These are phyloP conservation scores for Drosophila mercatorum DNA, from an alignment of 2,888 invertebrate species.

Conservation along the genomic window DNA sequence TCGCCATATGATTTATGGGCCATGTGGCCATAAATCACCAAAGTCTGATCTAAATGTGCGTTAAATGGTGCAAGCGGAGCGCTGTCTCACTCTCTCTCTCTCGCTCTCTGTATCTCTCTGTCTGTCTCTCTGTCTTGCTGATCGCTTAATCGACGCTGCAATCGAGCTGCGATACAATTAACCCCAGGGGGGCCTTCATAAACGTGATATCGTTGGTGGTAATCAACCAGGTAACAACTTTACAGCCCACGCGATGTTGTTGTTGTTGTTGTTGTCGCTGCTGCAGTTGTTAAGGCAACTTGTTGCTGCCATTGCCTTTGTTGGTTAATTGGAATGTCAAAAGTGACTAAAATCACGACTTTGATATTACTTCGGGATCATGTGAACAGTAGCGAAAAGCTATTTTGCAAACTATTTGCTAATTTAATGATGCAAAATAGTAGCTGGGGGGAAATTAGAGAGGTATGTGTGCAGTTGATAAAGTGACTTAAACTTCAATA, in stretches of 20 bases:
- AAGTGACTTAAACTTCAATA: no score
- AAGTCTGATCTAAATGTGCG: slow-evolving; percentile 57
- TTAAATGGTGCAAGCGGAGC: slow-evolving; percentile 39
- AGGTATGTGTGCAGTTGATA: no score
- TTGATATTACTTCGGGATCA: slow-evolving; percentile 15
- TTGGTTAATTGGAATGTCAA: slow-evolving; percentile 66
- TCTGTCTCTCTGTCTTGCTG: slow-evolving; percentile 53
- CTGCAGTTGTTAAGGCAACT: slow-evolving; percentile 14
- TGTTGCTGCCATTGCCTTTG: slow-evolving; percentile 41
- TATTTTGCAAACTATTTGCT: slow-evolving; percentile 8
- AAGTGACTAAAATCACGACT: slow-evolving; percentile 53
- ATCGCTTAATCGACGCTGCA: slow-evolving; percentile 80
- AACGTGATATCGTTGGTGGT: slow-evolving; percentile 63
- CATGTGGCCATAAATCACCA: slow-evolving; percentile 45
- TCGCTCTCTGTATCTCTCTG: slow-evolving; percentile 47
- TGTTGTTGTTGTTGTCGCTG: slow-evolving; percentile 17
- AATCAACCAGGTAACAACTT: slow-evolving; percentile 42
- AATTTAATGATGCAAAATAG: slow-evolving; percentile 1
- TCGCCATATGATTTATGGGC: slow-evolving; percentile 47
- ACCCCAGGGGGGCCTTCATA: slow-evolving; percentile 74
- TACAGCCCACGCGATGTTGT: slow-evolving; percentile 46
- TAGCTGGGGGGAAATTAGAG: no score
- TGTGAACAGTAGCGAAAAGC: slow-evolving; percentile 39
- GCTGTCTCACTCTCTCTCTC: slow-evolving; percentile 37
- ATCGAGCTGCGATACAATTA: slow-evolving; percentile 70